Evolutionary conservation across 1,140 invertebrate genomes (phyloP).

Genomic region (Piezodorus guildinii): DNA sequence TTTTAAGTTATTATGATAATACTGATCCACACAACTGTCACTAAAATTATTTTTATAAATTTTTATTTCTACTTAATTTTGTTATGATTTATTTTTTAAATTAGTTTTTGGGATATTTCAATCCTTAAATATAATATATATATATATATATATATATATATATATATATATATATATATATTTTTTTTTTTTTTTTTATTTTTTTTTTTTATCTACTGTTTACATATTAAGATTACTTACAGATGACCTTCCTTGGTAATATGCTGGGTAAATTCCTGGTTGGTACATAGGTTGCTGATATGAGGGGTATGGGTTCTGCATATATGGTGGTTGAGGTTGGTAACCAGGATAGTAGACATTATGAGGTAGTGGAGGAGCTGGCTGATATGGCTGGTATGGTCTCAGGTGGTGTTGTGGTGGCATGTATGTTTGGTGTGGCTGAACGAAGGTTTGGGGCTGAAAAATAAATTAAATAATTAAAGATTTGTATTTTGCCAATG

Average conservation of each 20-base stretch:
- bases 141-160: no score
- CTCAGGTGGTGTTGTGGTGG: slow-evolving; percentile 9
- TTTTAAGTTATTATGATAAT: no score
- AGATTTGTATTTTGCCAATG: no score
- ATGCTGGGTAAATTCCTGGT: slow-evolving; percentile 6
- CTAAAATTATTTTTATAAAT: no score
- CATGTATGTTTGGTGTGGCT: slow-evolving; percentile 2
- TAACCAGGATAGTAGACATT: slow-evolving; percentile 16
- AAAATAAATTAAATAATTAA: background rate
- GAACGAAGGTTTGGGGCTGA: background rate
- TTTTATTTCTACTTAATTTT: no score
- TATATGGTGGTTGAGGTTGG: slow-evolving; percentile 11
- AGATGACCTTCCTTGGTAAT: background rate
- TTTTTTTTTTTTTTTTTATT: no score
- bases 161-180: no score
- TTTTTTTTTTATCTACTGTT: no score
- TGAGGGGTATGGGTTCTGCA: slow-evolving; percentile 11
- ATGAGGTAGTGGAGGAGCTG: background rate
- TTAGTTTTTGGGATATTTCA: no score
- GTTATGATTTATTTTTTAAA: no score
- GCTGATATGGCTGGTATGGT: slow-evolving; percentile 15
- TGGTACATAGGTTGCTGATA: slow-evolving; percentile 17
- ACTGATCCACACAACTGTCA: no score
- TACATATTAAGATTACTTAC: background rate
- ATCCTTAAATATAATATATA: no score